A percentile compares a stretch with the other conserved stretches of the same genome.
These are phyloP conservation scores for Anhinga anhinga DNA, from an alignment of 2,113 vertebrate species.

Conservation along the genomic window DNA sequence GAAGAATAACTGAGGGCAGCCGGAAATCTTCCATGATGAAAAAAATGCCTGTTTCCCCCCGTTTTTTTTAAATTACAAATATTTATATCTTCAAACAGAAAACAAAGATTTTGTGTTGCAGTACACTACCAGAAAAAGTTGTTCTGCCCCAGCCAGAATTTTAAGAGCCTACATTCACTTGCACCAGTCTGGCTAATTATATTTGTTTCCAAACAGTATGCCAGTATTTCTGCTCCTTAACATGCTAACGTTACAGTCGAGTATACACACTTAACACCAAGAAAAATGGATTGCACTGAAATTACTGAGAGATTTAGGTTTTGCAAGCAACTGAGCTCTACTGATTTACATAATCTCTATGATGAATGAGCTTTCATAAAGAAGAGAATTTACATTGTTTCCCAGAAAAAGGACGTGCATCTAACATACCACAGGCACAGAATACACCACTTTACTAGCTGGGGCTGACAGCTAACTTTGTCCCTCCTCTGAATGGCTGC, in stretches of 20 bases:
- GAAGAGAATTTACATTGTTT: neutral
- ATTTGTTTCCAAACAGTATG: neutral
- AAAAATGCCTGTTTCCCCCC: accelerated
- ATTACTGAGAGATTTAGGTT: neutral
- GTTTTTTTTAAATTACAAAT: neutral
- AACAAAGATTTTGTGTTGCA: neutral
- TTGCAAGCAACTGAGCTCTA: neutral
- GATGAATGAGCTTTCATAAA: neutral
- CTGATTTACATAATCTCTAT: neutral
- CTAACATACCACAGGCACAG: neutral
- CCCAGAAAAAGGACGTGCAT: no score
- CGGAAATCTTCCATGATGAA: neutral
- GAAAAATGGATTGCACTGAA: neutral
- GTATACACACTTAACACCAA: no score
- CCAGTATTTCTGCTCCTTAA: neutral
- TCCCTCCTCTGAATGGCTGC: neutral
- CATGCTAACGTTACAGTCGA: accelerated
- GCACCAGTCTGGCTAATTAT: neutral
- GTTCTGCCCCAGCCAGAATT: neutral
- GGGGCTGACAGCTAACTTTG: no score
- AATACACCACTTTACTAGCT: neutral
- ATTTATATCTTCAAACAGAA: neutral
- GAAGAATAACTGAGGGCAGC: neutral
- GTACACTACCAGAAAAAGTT: neutral
- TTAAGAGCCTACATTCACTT: neutral